Evolutionary conservation across 2,888 invertebrate genomes (phyloP).

Genomic region (Teleogryllus oceanicus): DNA sequence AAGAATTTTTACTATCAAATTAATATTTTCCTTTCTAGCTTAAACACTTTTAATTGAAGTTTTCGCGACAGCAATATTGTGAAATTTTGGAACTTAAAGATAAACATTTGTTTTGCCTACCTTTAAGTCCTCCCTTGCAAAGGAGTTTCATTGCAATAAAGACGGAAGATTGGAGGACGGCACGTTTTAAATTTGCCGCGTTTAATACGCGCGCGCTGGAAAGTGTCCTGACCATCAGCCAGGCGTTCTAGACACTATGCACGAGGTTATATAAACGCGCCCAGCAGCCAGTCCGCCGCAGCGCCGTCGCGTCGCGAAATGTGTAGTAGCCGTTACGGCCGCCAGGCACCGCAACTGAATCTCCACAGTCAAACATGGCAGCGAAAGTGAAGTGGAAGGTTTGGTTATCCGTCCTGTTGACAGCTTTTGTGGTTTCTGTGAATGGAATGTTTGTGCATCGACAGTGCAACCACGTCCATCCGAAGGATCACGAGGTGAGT

Average conservation of each 20-base stretch:
- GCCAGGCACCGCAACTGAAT: neutral
- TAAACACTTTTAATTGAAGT: too few relatives aligned
- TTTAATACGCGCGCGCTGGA: too few relatives aligned
- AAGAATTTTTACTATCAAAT: too few relatives aligned
- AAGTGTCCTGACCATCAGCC: neutral
- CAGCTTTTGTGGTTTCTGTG: conserved; percentile 43
- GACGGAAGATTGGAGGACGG: too few relatives aligned
- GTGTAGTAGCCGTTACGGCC: conserved; percentile 21
- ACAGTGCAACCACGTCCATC: conserved; percentile 62
- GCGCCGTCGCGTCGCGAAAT: conserved; percentile 4
- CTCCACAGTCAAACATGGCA: conserved; percentile 42
- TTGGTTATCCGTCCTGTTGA: conserved; percentile 43
- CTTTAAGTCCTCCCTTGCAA: too few relatives aligned
- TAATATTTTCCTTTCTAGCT: too few relatives aligned
- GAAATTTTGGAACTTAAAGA: too few relatives aligned
- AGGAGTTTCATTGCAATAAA: too few relatives aligned
- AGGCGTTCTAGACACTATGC: neutral
- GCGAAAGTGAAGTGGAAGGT: conserved; percentile 47
- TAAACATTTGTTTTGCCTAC: too few relatives aligned
- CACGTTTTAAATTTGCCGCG: too few relatives aligned
- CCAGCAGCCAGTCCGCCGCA: neutral
- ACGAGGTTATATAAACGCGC: neutral
- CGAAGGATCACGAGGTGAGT: conserved; percentile 64
- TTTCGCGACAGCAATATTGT: too few relatives aligned
- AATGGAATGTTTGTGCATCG: conserved; percentile 46